phyloP scores from a whole-genome alignment of 2,797 vertebrate species.

The Euphonia xanthogaster region DNA sequence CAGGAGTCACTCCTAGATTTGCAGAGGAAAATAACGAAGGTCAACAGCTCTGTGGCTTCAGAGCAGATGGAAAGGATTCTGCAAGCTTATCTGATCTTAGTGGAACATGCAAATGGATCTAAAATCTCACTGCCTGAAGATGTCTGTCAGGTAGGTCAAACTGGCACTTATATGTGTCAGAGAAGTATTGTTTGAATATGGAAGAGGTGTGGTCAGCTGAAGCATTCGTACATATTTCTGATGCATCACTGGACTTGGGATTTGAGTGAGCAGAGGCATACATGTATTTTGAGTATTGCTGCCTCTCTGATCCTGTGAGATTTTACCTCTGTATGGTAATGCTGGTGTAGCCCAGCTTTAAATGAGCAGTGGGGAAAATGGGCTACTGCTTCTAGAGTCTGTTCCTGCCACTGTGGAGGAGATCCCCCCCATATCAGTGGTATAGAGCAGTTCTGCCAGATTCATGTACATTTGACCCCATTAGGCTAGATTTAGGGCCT shows the following conservation, averaged over 20 bases:
- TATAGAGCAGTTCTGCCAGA: neutral
- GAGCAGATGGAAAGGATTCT: slow-evolving; percentile 89
- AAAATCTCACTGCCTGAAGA: slow-evolving; percentile 85
- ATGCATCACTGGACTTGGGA: neutral
- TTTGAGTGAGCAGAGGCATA: neutral
- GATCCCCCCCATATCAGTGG: rapidly evolving
- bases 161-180: neutral
- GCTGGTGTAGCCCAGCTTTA: neutral
- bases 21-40: slow-evolving; percentile 65
- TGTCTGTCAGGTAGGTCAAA: slow-evolving; percentile 82
- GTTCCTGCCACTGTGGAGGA: neutral
- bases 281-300: neutral
- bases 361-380: neutral
- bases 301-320: neutral
- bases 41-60: slow-evolving; percentile 53
- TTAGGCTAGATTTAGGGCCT: neutral
- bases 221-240: neutral
- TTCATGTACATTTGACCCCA: rapidly evolving
- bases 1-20: slow-evolving; percentile 80
- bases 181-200: neutral
- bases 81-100: slow-evolving; percentile 83
- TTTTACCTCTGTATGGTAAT: neutral
- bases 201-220: neutral
- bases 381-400: neutral
- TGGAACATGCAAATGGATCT: slow-evolving; percentile 82